Base-by-base conservation (phyloP, 1,140 invertebrate species). In the Oncopodura yosiiana region DNA sequence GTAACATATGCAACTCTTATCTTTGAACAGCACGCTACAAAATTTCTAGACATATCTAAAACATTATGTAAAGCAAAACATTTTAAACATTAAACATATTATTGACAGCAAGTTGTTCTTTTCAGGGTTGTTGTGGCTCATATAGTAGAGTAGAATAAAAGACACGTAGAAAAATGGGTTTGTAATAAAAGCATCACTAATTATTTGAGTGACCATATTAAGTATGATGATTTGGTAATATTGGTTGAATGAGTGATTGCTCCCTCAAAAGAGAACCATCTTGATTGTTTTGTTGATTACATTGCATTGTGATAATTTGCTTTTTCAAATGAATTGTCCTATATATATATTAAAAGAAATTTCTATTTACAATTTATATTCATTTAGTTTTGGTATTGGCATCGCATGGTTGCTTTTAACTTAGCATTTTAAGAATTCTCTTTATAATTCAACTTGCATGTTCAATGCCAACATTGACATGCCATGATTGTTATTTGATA, bases 151-250 rank as follows among this genome's bases (percentile, higher is more conserved):
- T 48, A n/a, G 32, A 49, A n/a, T n/a, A n/a, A n/a, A n/a, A n/a
- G 38, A n/a, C 29, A 26, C 37, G 24, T 27, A 41, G 49, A 21
- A 42, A 11, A 34, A 30, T 46, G 32, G 16, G 37, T 39, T 32
- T 36, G 38, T 51, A 41, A n/a, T 39, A 51, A 41, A 51, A 51
- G 49, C 49, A 30, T 51, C 49, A 38, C 49, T 51, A 51, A 51
- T 51, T 51, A 51, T 41, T 51, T 30, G 14, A 2, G 41, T 51
- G 49, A 26, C 49, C 49, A 51, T 51, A 39, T 51, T 49, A 37
- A 34, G 48, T 38, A 38, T 37, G 46, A 49, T 38, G 48, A 38
- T 49, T 49, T 49, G 34, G 48, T 49, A 49, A 49, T 39, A 37
- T 49, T 49, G 36, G 48, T 30, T 34, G 48, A 49, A 21, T 38